Evolutionary conservation across 2,888 invertebrate genomes (phyloP), one percentile per base, ranked within the genome.

Genomic region (Opisthograptis luteolata): DNA sequence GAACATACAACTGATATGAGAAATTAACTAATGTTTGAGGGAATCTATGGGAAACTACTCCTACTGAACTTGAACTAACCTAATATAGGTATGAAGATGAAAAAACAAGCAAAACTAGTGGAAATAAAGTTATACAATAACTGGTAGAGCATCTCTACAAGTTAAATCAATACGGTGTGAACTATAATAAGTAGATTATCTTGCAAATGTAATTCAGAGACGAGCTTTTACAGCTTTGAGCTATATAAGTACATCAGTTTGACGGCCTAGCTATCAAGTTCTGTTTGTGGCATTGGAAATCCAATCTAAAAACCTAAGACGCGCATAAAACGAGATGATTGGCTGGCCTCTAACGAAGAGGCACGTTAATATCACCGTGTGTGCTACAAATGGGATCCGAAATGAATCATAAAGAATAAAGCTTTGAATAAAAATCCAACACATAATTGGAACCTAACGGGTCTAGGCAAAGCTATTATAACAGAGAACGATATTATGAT

Each of bases 401-500:
- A 48, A 42, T 8, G 36, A 37, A 44, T 39, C 24, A 44, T 43
- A 27, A 41, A 42, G 36, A 25, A 41, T 15, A 39, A 35, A 44
- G 27, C 25, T 37, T 6, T 1, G 9, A 17, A 22, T 15, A 24
- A 39, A 24, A 39, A 34, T 9, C 12, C 28, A 12, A 7, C 15
- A 27, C 27, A 30, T 43, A 44, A 39, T 44, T 40, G 44, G n/a
- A 50, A 24, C 22, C 39, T 50, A 50, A 50, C 50, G 50, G 44
- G 17, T 43, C 43, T 45, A 40, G 40, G 35, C 15, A 28, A 40
- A 28, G 28, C 30, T 34, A 45, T 51, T 45, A 35, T 30, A 44
- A 50, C 44, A 45, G 43, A 13, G 35, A 55, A 55, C 35, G 40
- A 39, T 51, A 62, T 59, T 62, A 62, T 64, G 58, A 39, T 34